Evolutionary conservation across 2,797 vertebrate species (phyloP).

Genomic region (Myotis findleyi): DNA sequence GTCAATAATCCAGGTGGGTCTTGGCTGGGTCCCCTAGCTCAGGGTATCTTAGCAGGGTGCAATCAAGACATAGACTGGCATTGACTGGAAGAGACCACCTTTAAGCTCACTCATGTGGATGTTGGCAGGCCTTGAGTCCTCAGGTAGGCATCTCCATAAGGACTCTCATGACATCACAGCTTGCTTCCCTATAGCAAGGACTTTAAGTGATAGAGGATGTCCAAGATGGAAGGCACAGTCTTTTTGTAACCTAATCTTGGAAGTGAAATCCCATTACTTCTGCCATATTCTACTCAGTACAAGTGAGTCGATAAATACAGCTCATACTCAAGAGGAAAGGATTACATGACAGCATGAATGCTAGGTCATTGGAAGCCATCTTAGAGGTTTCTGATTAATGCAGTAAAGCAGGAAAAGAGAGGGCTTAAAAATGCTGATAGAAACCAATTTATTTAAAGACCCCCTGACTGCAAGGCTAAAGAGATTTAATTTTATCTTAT

Average conservation of each 20-base stretch:
- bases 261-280: background rate
- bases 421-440: background rate
- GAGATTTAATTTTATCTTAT: slow-evolving; percentile 44
- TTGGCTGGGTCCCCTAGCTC: background rate
- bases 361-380: background rate
- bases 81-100: background rate
- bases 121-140: background rate
- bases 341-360: background rate
- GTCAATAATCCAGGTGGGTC: background rate
- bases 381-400: background rate
- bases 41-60: background rate
- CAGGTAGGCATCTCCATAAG: rapidly evolving
- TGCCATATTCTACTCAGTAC: background rate
- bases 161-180: background rate
- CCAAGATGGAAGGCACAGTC: background rate
- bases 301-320: background rate
- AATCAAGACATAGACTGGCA: background rate
- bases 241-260: background rate
- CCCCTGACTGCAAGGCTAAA: background rate
- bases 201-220: background rate
- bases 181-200: background rate
- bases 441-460: slow-evolving; percentile 28
- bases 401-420: background rate
- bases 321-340: background rate
- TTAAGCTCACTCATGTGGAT: background rate